These are phyloP conservation scores for Siniperca scherzeri DNA, from an alignment of 2,797 vertebrate species.

Conservation along the genomic window DNA sequence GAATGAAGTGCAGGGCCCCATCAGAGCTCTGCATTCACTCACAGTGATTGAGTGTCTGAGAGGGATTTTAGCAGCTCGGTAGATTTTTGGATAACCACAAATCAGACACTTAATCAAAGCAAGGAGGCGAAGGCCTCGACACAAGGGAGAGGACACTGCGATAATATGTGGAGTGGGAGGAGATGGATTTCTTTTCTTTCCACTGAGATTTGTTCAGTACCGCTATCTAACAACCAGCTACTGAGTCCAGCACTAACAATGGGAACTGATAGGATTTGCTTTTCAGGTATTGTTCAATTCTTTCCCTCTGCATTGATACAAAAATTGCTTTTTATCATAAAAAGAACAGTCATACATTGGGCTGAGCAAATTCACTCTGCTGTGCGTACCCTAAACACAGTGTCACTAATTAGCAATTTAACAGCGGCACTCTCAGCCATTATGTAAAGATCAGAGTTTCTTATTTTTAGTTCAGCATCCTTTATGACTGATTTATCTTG, in stretches of 20 bases:
- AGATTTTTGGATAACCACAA: constrained; percentile 72
- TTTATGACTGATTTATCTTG: constrained; percentile 51
- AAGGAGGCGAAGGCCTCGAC: constrained; percentile 41
- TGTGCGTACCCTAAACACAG: constrained; percentile 35
- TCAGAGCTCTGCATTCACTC: constrained; percentile 63
- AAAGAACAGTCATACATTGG: constrained; percentile 15
- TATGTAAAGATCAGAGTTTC: constrained; percentile 58
- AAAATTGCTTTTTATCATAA: constrained; percentile 16
- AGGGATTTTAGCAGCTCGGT: constrained; percentile 68
- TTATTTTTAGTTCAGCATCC: constrained; percentile 55
- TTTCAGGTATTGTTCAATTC: constrained; percentile 43
- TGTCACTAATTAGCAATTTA: constrained; percentile 57
- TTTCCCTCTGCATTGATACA: constrained; percentile 23
- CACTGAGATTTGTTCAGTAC: constrained; percentile 32
- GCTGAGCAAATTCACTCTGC: constrained; percentile 11
- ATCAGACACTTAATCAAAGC: constrained; percentile 74
- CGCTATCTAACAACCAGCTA: constrained; percentile 41
- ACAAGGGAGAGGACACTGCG: constrained; percentile 48
- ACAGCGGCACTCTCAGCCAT: constrained; percentile 32
- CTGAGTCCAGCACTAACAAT: constrained; percentile 45
- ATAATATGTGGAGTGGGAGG: constrained; percentile 44
- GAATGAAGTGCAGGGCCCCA: constrained; percentile 57
- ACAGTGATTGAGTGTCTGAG: constrained; percentile 62
- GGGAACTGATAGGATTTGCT: constrained; percentile 39
- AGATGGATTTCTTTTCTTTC: constrained; percentile 50